Base-by-base conservation (phyloP, 1,140 invertebrate genomes). In the Orius insidiosus region DNA sequence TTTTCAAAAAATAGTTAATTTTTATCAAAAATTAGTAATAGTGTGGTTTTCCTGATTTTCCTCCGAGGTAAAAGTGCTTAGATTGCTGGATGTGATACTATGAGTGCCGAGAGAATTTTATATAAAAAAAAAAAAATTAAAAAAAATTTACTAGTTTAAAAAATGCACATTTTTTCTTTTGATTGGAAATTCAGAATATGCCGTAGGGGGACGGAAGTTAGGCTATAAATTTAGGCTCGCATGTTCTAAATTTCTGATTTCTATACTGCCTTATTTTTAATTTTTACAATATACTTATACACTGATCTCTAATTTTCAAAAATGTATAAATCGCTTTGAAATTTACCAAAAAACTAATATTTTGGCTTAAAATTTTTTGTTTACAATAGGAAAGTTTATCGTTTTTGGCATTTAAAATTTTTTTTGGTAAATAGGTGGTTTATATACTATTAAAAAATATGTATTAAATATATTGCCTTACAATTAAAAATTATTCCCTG, bases 41-140 rank as follows among this genome's bases (percentile, higher is more conserved):
- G n/a, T n/a, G n/a, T n/a, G n/a, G n/a, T n/a, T n/a, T n/a, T n/a
- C n/a, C n/a, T n/a, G 15, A 14, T 30, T 44, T 32, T 48, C 47
- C 37, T 33, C 42, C 10, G 9, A 38, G 24, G 39, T 39, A 14
- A 49, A 49, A 49, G 48, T 49, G 48, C 48, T 49, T 49, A 49
- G 48, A 49, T 45, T 45, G 48, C 42, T 49, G 48, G 48, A 49
- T 49, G 48, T 49, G 48, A 49, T 49, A 49, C 5, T 43, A 36
- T 39, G 48, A 49, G 48, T 49, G 48, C 48, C 48, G 48, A 49
- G 34, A 45, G 19, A 49, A 19, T 19, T 31, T 31, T 49, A 15
- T 9, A 41, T 6, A 41, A 41, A 38, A 38, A 41, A 41, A 16
- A 41, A 14, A 41, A 33, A 33, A 33, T 7, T 7, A 33, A n/a